These are phyloP conservation scores for Melipona beecheii DNA, from an alignment of 2,888 invertebrate genomes.

Conservation along the genomic window DNA sequence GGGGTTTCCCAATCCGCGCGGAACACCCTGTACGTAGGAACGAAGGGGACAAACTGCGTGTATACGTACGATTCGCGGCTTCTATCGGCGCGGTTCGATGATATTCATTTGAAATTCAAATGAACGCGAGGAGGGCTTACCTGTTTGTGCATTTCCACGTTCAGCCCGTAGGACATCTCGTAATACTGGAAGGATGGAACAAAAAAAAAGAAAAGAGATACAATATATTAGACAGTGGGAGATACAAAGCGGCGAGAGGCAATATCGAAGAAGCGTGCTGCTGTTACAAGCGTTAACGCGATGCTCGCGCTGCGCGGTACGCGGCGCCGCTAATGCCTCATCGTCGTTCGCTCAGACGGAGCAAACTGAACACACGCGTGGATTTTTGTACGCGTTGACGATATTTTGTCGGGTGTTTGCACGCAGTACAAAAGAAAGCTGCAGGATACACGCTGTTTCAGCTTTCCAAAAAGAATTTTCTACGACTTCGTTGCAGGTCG, in stretches of 20 bases:
- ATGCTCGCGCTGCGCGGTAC: slow-evolving; percentile 26
- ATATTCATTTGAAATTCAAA: slow-evolving; percentile 58
- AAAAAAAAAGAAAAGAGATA: slow-evolving; percentile 25
- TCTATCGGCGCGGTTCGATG: slow-evolving; percentile 46
- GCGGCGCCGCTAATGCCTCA: not conserved
- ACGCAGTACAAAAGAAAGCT: too few relatives aligned
- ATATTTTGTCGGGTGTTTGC: too few relatives aligned
- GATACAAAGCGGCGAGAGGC: slow-evolving; percentile 32
- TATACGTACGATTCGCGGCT: slow-evolving; percentile 17
- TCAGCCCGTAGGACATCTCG: slow-evolving; percentile 99
- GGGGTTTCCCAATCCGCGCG: not conserved
- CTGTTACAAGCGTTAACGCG: slow-evolving; percentile 45
- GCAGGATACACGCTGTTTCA: too few relatives aligned
- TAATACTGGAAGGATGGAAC: slow-evolving; percentile 92
- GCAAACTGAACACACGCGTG: too few relatives aligned
- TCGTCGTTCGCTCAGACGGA: not conserved
- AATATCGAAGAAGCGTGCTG: slow-evolving; percentile 34
- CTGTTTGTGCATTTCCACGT: slow-evolving; percentile 99
- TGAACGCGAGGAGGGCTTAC: slow-evolving; percentile 84
- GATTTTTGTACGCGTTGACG: too few relatives aligned
- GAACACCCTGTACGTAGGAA: not conserved
- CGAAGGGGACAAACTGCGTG: not conserved
- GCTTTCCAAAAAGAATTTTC: too few relatives aligned
- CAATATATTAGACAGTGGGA: slow-evolving; percentile 51
- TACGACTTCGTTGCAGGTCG: rapidly evolving